Conservation (phyloP, 2,797 vertebrate genomes). For the Callimico goeldii region DNA sequence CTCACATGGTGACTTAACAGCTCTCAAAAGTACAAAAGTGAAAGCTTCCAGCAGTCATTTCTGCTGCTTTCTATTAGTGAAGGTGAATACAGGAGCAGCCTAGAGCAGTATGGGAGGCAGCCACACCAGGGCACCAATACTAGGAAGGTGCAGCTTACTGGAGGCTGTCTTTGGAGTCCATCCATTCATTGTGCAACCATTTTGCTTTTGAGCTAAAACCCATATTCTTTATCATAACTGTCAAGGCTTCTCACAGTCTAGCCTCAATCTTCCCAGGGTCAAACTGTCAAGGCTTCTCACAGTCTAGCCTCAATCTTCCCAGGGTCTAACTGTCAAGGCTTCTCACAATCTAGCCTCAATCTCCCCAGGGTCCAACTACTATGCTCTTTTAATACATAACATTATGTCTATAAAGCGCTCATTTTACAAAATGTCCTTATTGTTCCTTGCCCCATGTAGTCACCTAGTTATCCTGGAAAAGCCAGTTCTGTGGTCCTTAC, state of each 20-base stretch:
- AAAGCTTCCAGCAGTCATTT: neutral
- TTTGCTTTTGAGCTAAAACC: neutral
- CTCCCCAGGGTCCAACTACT: neutral
- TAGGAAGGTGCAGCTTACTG: no score
- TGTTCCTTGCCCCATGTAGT: neutral
- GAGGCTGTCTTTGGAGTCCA: neutral
- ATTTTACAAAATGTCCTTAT: neutral
- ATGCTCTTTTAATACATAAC: neutral
- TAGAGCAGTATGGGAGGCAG: neutral
- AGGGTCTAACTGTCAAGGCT: neutral
- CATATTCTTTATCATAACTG: neutral
- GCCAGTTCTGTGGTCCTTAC: neutral
- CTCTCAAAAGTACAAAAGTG: neutral
- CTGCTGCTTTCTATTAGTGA: neutral
- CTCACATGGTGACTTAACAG: neutral
- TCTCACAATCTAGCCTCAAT: neutral
- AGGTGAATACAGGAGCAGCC: neutral
- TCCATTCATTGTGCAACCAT: neutral
- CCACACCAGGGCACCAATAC: rapidly evolving
- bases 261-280: neutral
- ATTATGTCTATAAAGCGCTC: neutral
- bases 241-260: neutral
- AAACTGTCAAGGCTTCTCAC: neutral
- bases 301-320: neutral
- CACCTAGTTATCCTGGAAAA: neutral